Evolutionary conservation across 2,113 vertebrate species (phyloP).

Genomic region (Thunnus maccoyii): DNA sequence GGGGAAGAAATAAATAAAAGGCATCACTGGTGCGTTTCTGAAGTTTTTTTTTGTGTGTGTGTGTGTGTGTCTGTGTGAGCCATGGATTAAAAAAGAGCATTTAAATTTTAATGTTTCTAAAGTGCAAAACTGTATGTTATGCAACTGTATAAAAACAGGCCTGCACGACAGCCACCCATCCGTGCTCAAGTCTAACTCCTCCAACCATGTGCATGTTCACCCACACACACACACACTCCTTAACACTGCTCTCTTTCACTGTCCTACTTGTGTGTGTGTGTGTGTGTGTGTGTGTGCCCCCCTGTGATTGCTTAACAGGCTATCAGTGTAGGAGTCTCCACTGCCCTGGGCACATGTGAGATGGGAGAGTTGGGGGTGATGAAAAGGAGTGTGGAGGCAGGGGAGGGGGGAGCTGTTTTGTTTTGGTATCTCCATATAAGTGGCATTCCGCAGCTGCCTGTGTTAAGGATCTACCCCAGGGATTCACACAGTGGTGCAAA

Average conservation of each 20-base stretch:
- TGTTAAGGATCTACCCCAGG: conserved; percentile 53
- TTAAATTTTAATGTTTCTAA: conserved; percentile 83
- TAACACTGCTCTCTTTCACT: conserved; percentile 32
- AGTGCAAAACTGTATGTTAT: conserved; percentile 82
- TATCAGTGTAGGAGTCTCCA: conserved; percentile 50
- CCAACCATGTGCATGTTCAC: conserved; percentile 63
- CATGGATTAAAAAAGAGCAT: conserved; percentile 79
- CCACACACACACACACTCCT: conserved; percentile 34
- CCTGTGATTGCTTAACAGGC: conserved; percentile 52
- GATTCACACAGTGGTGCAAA: conserved; percentile 72
- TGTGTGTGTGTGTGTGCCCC: conserved; percentile 20
- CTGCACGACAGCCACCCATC: conserved; percentile 63
- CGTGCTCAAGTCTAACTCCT: conserved; percentile 69
- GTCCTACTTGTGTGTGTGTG: conserved; percentile 39
- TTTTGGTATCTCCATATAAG: conserved; percentile 52
- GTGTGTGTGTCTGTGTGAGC: conserved; percentile 37
- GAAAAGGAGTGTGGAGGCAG: conserved; percentile 2
- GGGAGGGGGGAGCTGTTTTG: not conserved
- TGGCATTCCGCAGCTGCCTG: conserved; percentile 63
- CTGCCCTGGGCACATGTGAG: conserved; percentile 43
- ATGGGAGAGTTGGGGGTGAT: conserved; percentile 15
- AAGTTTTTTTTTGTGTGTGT: conserved; percentile 33
- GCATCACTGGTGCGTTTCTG: conserved; percentile 52
- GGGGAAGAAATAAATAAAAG: conserved; percentile 55
- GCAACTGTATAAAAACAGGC: conserved; percentile 75